Conservation (phyloP, 1,140 invertebrate species). For the Apis dorsata region DNA sequence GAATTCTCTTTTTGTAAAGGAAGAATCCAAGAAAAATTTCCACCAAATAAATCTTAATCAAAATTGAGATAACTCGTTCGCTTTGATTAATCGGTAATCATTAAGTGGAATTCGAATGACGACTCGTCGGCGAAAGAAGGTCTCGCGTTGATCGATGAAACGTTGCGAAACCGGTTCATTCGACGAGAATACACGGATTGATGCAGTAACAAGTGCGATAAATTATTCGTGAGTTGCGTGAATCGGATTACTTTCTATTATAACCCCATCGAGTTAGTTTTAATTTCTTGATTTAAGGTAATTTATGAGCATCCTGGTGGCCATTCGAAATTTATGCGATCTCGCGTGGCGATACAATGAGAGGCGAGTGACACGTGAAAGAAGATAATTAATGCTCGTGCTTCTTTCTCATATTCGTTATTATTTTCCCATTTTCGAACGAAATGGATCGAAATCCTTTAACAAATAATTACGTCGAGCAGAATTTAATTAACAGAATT, state of each 20-base stretch:
- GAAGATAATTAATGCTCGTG: conserved; percentile 6
- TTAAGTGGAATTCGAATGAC: too few relatives aligned
- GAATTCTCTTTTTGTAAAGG: too few relatives aligned
- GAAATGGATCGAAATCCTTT: not conserved
- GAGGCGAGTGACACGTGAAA: not conserved
- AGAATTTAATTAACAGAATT: not conserved
- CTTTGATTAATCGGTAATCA: not conserved
- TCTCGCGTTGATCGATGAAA: conserved; percentile 16
- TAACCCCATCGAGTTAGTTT: not conserved
- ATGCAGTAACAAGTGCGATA: not conserved
- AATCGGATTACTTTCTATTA: not conserved
- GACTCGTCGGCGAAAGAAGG: not conserved
- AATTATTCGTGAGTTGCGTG: conserved; percentile 25
- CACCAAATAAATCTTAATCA: too few relatives aligned
- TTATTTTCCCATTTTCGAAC: not conserved
- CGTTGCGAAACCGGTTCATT: not conserved
- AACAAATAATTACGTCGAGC: not conserved
- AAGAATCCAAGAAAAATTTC: too few relatives aligned
- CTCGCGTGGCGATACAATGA: not conserved
- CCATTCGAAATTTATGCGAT: conserved; percentile 11
- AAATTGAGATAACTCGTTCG: too few relatives aligned
- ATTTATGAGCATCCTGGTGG: conserved; percentile 15
- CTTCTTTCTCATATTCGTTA: not conserved
- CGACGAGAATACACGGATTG: conserved; percentile 6
- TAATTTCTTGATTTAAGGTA: conserved; percentile 6